Evolutionary conservation across 2,113 vertebrate genomes (phyloP), one percentile per base, ranked within the genome.

Genomic region (Aix galericulata): DNA sequence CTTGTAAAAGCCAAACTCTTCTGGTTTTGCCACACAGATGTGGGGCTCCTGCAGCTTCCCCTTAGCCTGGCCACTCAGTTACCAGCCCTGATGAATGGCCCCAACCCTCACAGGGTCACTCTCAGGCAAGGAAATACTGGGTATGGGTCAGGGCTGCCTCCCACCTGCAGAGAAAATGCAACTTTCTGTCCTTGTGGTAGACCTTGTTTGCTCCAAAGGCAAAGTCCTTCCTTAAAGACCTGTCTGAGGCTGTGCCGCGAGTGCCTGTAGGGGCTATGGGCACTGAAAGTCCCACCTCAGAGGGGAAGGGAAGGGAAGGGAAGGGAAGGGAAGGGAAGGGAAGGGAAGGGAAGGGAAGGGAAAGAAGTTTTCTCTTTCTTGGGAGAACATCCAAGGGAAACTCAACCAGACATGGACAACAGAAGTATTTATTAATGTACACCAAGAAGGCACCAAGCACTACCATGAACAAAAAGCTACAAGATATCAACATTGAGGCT

Each of bases 201-300:
- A 76, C 63, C 38, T 58, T 32, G 29, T 5, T 69, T 80, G 15
- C 14, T 66, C 14, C 31, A 31, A 67, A 46, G 27, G 9, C 27
- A 93, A 63, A 48, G 46, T 48, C 20, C 40, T 67, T 93, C 44
- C 27, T 50, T 16, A n/a, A 23, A 40, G 4, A 58, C 11, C 3
- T 11, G 0, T 29, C 36, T 67, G 48, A 72, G 78, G 82, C 0
- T 6, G 42, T 52, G 25, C 25, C 15, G 11, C 9, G 44, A 87
- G 9, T 7, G 12, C 27, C 13, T 0, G 9, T n/a, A 31, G 46
- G 82, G 13, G 16, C 13, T 5, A 0, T 2, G 17, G 69, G 29
- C 40, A 25, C 5, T 6, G 31, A n/a, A 62, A 83, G 50, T 18
- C 12, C 13, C 25, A 74, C 6, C 13, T 42, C 18, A 27, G 4